These are phyloP conservation scores for Clarias macrocephalus DNA, from an alignment of 2,113 vertebrate species.

Conservation along the genomic window DNA sequence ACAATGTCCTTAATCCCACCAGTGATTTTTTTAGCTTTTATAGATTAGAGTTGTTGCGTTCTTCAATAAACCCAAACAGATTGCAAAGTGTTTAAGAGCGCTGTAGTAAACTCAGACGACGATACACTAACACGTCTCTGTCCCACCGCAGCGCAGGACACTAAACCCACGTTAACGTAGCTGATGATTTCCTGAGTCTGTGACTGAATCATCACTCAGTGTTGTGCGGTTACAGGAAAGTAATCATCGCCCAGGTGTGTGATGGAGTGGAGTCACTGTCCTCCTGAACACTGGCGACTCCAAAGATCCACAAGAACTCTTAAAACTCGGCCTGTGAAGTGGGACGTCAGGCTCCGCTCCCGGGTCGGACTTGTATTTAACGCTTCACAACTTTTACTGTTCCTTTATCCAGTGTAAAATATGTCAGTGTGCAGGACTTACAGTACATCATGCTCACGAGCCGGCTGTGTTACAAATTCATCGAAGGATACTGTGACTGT, in stretches of 20 bases:
- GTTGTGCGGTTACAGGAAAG: background rate
- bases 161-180: background rate
- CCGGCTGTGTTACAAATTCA: no score
- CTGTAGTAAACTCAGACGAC: background rate
- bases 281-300: no score
- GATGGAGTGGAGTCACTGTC: background rate
- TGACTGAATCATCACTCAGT: background rate
- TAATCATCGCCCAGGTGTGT: background rate
- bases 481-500: no score
- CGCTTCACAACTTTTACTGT: no score
- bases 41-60: background rate
- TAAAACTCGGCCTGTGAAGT: no score
- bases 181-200: background rate
- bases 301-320: no score
- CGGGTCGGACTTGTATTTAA: no score
- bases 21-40: conserved; percentile 1
- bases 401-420: no score
- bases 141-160: background rate
- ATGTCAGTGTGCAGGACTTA: no score
- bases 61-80: background rate
- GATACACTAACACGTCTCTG: background rate
- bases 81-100: background rate
- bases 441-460: no score
- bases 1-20: conserved; percentile 10
- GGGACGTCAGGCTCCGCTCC: no score